Percentiles rank a stretch among this genome's conserved stretches.
These are phyloP conservation scores for Capitella teleta DNA, from an alignment of 1,140 invertebrate genomes.

Conservation along the genomic window DNA sequence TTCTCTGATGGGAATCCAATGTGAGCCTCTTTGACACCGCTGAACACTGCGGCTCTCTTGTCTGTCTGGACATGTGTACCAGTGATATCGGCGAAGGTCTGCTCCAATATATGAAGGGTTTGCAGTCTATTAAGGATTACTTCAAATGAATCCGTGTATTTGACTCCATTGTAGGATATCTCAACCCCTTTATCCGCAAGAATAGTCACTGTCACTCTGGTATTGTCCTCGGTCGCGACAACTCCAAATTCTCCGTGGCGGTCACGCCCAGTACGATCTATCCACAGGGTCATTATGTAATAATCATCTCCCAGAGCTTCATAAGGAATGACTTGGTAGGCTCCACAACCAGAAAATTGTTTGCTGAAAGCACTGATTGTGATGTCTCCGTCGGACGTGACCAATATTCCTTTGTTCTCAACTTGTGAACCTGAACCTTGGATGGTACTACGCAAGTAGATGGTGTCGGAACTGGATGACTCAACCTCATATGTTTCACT, in stretches of 20 bases:
- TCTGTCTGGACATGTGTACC: conserved; percentile 19
- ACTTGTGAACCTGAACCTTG: neutral
- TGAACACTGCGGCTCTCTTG: conserved; percentile 20
- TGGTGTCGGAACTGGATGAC: too few relatives aligned
- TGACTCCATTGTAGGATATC: neutral
- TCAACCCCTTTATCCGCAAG: neutral
- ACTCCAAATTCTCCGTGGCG: neutral
- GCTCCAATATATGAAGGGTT: conserved; percentile 9
- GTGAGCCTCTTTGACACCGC: conserved; percentile 17
- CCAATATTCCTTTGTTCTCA: neutral
- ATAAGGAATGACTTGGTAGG: conserved; percentile 21
- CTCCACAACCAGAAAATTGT: conserved; percentile 13
- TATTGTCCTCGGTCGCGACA: conserved; percentile 6
- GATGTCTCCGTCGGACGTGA: neutral
- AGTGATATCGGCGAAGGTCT: conserved; percentile 19
- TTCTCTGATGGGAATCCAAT: conserved; percentile 9
- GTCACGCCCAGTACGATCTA: neutral
- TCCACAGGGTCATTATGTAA: conserved; percentile 18
- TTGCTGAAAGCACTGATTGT: neutral
- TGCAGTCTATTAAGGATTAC: conserved; percentile 16
- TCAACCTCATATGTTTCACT: too few relatives aligned
- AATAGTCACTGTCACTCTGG: neutral
- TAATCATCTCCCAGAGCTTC: conserved; percentile 23
- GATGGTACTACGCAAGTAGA: too few relatives aligned
- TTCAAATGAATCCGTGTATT: conserved; percentile 9